Percentiles rank a stretch among this genome's conserved stretches.
phyloP scores from a whole-genome alignment of 1,140 invertebrate species.

The Bombus sibiricus region DNA sequence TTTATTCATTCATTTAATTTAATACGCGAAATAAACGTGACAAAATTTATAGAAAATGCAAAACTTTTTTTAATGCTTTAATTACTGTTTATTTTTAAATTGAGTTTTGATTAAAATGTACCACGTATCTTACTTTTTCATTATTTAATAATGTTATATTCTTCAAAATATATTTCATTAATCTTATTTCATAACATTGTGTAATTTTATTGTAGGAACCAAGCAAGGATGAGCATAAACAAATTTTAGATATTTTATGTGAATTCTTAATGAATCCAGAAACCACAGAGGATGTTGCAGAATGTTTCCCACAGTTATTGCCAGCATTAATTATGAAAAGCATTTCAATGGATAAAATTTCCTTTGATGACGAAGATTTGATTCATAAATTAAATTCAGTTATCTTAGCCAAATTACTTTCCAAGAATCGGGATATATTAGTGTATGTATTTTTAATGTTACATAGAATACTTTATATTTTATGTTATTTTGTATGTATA shows the following conservation, averaged over 20 bases:
- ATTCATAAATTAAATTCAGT: conserved; percentile 79
- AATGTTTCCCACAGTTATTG: conserved; percentile 80
- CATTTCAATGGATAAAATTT: conserved; percentile 59
- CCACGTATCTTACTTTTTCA: fast-evolving
- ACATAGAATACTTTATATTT: conserved; percentile 12
- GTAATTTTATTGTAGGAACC: conserved; percentile 63
- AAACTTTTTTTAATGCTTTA: background rate
- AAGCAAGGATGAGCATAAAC: conserved; percentile 50
- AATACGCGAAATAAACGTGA: background rate
- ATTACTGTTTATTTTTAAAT: background rate
- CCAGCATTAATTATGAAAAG: conserved; percentile 72
- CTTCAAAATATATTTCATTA: background rate
- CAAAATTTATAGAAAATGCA: background rate
- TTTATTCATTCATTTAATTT: background rate
- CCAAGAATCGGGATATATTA: conserved; percentile 82
- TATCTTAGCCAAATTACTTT: conserved; percentile 79
- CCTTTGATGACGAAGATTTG: conserved; percentile 45
- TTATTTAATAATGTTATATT: background rate
- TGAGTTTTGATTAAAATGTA: too few species aligned
- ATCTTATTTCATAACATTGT: background rate
- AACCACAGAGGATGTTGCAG: conserved; percentile 73
- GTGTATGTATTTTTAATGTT: conserved; percentile 78
- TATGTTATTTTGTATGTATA: background rate
- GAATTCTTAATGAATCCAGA: conserved; percentile 74
- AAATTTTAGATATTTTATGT: conserved; percentile 69